These are phyloP conservation scores for Pseudochaenichthys georgianus DNA, from an alignment of 2,797 vertebrate species.

Conservation along the genomic window DNA sequence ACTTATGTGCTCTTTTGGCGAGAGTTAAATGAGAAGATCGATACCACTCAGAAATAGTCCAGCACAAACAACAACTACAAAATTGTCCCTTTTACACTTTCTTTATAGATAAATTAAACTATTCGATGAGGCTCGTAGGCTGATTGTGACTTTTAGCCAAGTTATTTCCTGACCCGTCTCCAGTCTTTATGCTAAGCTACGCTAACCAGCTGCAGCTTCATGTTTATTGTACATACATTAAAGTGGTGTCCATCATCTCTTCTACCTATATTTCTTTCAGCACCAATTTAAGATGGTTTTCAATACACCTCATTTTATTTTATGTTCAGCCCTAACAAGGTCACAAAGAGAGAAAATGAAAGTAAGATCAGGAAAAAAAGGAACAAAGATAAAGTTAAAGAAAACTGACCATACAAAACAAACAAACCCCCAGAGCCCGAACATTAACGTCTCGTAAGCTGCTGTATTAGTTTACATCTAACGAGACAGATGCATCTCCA, in stretches of 20 bases:
- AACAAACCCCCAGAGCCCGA: not conserved
- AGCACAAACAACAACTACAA: not conserved
- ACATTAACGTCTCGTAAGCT: constrained; percentile 21
- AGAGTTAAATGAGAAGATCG: not conserved
- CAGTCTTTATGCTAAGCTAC: not conserved
- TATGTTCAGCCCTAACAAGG: constrained; percentile 32
- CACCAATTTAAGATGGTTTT: not conserved
- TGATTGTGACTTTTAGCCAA: not conserved
- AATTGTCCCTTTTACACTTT: no score
- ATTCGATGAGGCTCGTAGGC: not conserved
- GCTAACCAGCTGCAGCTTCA: not conserved
- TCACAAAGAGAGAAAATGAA: constrained; percentile 3
- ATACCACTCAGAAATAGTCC: not conserved
- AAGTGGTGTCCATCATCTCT: not conserved
- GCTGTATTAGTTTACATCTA: constrained; percentile 27
- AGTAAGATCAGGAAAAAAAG: constrained; percentile 26
- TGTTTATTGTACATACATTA: not conserved
- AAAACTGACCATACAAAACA: constrained; percentile 13
- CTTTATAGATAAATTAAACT: no score
- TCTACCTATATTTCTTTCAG: not conserved
- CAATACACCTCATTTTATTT: not conserved
- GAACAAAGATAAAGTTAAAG: constrained; percentile 33
- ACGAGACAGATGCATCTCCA: constrained; percentile 40
- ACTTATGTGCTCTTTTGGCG: not conserved
- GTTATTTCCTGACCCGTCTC: not conserved